These are phyloP conservation scores for Frankliniella intonsa DNA, from an alignment of 2,888 invertebrate genomes.

Conservation along the genomic window DNA sequence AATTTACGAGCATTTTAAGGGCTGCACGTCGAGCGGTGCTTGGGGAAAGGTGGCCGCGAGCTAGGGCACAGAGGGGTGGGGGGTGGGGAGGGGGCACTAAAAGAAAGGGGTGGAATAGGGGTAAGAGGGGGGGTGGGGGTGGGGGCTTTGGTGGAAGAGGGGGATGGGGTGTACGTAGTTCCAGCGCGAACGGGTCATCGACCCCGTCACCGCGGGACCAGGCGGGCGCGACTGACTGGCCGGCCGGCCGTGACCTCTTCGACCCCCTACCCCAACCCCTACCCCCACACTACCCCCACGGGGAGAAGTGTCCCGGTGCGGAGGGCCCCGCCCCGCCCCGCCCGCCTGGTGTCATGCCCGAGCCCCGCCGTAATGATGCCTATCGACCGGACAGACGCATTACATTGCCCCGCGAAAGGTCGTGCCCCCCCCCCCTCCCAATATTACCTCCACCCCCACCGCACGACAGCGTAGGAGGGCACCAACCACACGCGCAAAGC, in stretches of 20 bases:
- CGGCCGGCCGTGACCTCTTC: too few relatives aligned
- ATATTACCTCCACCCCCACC: neutral
- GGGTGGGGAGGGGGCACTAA: too few relatives aligned
- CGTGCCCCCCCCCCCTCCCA: neutral
- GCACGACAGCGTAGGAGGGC: slow-evolving; percentile 40
- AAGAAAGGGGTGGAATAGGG: neutral
- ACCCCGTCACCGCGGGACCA: neutral
- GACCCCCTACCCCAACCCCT: too few relatives aligned
- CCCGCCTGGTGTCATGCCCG: slow-evolving; percentile 29
- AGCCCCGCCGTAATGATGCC: neutral
- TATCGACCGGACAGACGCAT: slow-evolving; percentile 11
- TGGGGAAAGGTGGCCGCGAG: neutral
- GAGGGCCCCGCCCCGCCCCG: too few relatives aligned
- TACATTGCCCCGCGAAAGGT: slow-evolving; percentile 17
- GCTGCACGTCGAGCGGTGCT: slow-evolving; percentile 4
- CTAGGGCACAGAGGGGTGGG: too few relatives aligned
- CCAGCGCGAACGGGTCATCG: neutral
- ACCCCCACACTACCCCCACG: too few relatives aligned
- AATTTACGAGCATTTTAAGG: slow-evolving; percentile 23
- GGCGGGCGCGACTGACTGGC: slow-evolving; percentile 45
- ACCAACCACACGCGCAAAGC: slow-evolving; percentile 40
- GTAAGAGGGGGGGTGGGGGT: neutral
- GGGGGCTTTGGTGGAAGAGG: neutral
- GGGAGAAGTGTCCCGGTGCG: neutral
- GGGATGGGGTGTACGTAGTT: too few relatives aligned